Evolutionary conservation across 2,113 vertebrate genomes (phyloP).

Genomic region (Piprites chloris): DNA sequence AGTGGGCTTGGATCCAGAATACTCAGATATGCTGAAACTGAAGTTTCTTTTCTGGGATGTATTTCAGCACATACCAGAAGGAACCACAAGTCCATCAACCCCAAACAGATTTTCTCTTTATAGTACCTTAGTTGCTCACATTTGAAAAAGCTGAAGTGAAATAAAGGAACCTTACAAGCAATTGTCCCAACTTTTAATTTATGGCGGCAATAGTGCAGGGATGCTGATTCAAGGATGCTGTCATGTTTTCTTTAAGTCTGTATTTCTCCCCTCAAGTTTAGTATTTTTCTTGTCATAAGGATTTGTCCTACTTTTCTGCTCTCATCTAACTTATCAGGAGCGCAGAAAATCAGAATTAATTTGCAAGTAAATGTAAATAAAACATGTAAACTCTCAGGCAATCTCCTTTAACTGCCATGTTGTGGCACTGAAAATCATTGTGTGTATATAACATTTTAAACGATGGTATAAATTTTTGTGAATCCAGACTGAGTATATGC

Average conservation of each 20-base stretch:
- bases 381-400: neutral
- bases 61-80: neutral
- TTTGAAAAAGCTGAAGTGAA: neutral
- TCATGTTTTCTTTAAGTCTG: neutral
- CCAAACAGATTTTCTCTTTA: neutral
- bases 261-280: neutral
- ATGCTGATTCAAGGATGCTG: neutral
- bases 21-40: neutral
- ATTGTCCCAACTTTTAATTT: neutral
- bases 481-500: neutral
- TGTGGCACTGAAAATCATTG: neutral
- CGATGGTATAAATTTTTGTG: neutral
- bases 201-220: neutral
- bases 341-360: neutral
- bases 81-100: neutral
- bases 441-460: neutral
- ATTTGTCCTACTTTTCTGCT: neutral
- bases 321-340: neutral
- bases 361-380: conserved; percentile 27
- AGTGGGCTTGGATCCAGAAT: neutral
- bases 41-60: neutral
- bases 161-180: neutral
- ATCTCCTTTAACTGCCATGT: neutral
- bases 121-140: neutral
- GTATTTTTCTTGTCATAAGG: neutral